A percentile compares a stretch with the other conserved stretches of the same genome.
These are phyloP conservation scores for Leucania comma DNA, from an alignment of 2,888 invertebrate species.

Conservation along the genomic window DNA sequence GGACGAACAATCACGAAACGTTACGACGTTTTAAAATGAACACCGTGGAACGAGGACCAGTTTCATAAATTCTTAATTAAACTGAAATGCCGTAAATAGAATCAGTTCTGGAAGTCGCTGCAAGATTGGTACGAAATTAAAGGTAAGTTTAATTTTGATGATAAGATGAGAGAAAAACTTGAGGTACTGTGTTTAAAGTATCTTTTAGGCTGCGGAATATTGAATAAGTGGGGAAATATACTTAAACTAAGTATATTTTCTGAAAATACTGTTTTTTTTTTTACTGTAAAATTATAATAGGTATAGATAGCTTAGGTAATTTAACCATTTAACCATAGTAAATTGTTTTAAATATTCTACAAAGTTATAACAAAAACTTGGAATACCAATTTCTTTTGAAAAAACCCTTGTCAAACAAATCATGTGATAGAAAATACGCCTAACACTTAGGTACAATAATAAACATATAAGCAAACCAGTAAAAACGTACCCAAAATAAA, in stretches of 20 bases:
- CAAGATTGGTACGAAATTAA: constrained; percentile 37
- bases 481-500: neutral
- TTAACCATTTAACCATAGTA: no score
- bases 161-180: neutral
- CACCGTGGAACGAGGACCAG: constrained; percentile 52
- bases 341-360: no score
- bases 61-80: constrained; percentile 67
- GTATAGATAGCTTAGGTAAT: no score
- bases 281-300: no score
- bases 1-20: constrained; percentile 61
- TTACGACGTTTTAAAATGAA: constrained; percentile 62
- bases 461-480: neutral
- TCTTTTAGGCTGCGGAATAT: constrained; percentile 11
- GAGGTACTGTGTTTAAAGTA: neutral
- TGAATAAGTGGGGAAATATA: neutral
- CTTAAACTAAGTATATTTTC: no score
- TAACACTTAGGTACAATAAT: neutral
- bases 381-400: neutral
- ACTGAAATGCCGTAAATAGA: constrained; percentile 58
- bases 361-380: neutral
- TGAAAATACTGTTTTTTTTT: neutral
- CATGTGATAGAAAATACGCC: neutral
- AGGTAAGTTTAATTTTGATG: constrained; percentile 13
- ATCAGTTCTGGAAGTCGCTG: constrained; percentile 50
- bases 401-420: neutral